Evolutionary conservation across 37 sponge, comb jelly and placozoan genomes (phyloP).

Genomic region (Lycopodina hypogea): DNA sequence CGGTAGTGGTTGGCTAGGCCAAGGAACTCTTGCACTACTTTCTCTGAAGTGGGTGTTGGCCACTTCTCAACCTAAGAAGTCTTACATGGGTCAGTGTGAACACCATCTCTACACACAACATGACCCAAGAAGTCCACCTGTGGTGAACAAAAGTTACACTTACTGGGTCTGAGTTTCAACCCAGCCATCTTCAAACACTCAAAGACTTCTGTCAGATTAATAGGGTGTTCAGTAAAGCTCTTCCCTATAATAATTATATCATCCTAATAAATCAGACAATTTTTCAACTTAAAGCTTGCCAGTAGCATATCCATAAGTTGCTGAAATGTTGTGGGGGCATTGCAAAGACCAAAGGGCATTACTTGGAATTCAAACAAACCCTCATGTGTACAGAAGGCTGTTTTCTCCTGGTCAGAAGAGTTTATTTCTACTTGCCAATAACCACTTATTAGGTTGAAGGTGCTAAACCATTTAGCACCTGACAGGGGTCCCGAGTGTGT

Average conservation of each 20-base stretch:
- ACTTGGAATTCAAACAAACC: no score
- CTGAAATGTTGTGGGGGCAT: constrained; percentile 40
- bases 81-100: no score
- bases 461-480: no score
- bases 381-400: constrained; percentile 17
- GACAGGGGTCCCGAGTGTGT: no score
- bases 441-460: no score
- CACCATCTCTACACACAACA: no score
- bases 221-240: constrained; percentile 15
- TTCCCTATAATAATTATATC: constrained; percentile 12
- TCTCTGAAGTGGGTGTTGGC: neutral
- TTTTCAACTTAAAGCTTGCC: neutral
- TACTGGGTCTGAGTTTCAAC: constrained; percentile 33
- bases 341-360: no score
- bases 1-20: constrained; percentile 19
- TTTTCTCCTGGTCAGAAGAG: constrained; percentile 11
- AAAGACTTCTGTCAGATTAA: constrained; percentile 10
- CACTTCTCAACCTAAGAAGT: no score
- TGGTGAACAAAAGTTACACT: no score
- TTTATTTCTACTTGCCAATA: constrained; percentile 17
- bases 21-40: neutral
- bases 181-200: neutral
- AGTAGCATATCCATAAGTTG: constrained; percentile 25
- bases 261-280: constrained; percentile 37
- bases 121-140: constrained; percentile 34